A percentile compares a stretch with the other conserved stretches of the same genome.
Evolutionary conservation across 2,113 vertebrate species (phyloP).

Genomic region (Cyanistes caeruleus): DNA sequence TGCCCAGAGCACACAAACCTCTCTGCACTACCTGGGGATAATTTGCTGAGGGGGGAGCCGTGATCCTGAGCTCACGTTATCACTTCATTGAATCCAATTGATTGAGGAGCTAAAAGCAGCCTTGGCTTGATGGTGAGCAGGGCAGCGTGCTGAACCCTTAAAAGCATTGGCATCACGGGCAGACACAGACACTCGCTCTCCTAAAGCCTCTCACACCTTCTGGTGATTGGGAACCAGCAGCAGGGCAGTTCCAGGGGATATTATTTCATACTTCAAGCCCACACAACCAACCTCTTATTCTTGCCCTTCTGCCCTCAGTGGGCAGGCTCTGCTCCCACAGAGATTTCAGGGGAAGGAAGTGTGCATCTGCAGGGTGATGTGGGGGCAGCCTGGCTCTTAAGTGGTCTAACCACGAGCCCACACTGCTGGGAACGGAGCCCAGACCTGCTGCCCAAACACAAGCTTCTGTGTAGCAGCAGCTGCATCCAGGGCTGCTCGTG

Average conservation of each 20-base stretch:
- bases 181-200: neutral
- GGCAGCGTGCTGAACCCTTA: neutral
- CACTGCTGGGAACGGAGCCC: neutral
- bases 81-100: conserved; percentile 5
- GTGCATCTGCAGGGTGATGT: conserved; percentile 32
- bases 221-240: neutral
- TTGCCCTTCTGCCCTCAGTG: conserved; percentile 26
- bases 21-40: neutral
- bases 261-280: neutral
- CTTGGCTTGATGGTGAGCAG: conserved; percentile 1
- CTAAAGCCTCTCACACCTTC: neutral
- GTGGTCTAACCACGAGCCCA: conserved; percentile 53
- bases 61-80: neutral
- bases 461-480: neutral
- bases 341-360: conserved; percentile 58
- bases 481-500: neutral
- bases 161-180: conserved; percentile 38
- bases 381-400: conserved; percentile 45
- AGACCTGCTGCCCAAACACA: neutral
- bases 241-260: neutral
- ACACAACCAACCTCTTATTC: conserved; percentile 47
- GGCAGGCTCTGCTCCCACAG: conserved; percentile 33
- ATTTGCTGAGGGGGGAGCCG: neutral
- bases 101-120: conserved; percentile 41
- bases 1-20: neutral